Evolutionary conservation across 2,113 vertebrate genomes (phyloP).

Genomic region (Engraulis encrasicolus): DNA sequence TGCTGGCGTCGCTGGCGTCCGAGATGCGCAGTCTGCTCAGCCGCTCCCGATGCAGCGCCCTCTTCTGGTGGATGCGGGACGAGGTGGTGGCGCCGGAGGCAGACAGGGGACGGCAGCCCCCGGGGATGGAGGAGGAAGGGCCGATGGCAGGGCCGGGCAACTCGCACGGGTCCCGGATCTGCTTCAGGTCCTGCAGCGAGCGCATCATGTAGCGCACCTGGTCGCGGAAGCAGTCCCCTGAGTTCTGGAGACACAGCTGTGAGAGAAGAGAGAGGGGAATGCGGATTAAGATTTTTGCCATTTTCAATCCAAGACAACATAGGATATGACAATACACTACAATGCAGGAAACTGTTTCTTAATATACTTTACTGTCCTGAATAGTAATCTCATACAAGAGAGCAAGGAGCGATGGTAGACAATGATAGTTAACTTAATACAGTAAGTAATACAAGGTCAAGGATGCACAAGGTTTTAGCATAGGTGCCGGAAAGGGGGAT

Average conservation of each 20-base stretch:
- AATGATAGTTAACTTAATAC: too few species aligned
- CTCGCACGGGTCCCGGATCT: constrained; percentile 65
- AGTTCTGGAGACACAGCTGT: constrained; percentile 82
- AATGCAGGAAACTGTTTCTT: too few species aligned
- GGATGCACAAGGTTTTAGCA: too few species aligned
- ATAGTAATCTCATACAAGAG: too few species aligned
- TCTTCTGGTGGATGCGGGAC: constrained; percentile 63
- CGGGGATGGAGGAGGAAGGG: too few species aligned
- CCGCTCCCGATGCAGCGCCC: constrained; percentile 66
- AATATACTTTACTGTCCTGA: too few species aligned
- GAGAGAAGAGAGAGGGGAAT: constrained; percentile 42
- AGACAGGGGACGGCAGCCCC: constrained; percentile 40
- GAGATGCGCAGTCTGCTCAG: constrained; percentile 67
- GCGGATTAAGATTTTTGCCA: neutral
- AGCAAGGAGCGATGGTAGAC: too few species aligned
- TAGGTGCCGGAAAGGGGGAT: too few species aligned
- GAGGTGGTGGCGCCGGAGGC: constrained; percentile 63
- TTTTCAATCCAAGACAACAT: too few species aligned
- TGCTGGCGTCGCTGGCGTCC: constrained; percentile 79
- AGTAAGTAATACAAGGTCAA: too few species aligned
- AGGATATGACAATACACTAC: too few species aligned
- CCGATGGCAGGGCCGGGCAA: too few species aligned
- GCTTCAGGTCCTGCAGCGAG: constrained; percentile 75
- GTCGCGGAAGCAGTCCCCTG: constrained; percentile 69
- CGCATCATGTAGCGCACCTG: constrained; percentile 83